phyloP scores from a whole-genome alignment of 2,113 vertebrate genomes.

The Vulpes ferrilata region DNA sequence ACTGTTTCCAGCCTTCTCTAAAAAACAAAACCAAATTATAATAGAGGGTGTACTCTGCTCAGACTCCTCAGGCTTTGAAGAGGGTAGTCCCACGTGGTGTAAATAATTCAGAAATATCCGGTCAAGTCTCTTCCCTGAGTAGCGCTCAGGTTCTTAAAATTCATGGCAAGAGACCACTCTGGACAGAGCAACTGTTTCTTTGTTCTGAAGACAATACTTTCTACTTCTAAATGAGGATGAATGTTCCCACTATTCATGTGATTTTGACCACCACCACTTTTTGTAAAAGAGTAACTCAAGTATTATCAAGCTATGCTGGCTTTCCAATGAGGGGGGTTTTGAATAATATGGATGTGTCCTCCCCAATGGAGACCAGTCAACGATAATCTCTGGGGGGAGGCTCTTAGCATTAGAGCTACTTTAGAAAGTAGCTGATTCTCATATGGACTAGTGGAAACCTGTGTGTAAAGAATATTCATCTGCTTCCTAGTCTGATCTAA shows the following conservation, averaged over 20 bases:
- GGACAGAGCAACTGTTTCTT: background rate
- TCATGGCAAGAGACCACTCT: background rate
- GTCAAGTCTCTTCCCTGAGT: background rate
- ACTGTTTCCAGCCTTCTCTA: background rate
- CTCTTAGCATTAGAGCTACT: constrained; percentile 37
- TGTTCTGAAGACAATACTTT: background rate
- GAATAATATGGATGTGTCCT: background rate
- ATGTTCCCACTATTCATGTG: background rate
- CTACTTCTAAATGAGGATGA: background rate
- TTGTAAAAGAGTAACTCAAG: background rate
- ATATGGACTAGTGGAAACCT: background rate
- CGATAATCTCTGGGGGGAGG: background rate
- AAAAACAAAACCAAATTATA: background rate
- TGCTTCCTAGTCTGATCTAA: background rate
- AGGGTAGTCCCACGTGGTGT: accelerated
- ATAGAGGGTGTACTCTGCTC: background rate
- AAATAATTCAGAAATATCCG: background rate
- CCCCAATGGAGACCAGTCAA: background rate
- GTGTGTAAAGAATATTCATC: background rate
- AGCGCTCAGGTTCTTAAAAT: background rate
- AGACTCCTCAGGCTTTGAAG: background rate
- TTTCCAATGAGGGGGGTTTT: background rate
- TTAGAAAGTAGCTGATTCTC: background rate
- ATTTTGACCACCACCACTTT: background rate
- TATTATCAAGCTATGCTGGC: background rate